phyloP scores from a whole-genome alignment of 2,888 invertebrate genomes.

The Hypselothyrea guttata region DNA sequence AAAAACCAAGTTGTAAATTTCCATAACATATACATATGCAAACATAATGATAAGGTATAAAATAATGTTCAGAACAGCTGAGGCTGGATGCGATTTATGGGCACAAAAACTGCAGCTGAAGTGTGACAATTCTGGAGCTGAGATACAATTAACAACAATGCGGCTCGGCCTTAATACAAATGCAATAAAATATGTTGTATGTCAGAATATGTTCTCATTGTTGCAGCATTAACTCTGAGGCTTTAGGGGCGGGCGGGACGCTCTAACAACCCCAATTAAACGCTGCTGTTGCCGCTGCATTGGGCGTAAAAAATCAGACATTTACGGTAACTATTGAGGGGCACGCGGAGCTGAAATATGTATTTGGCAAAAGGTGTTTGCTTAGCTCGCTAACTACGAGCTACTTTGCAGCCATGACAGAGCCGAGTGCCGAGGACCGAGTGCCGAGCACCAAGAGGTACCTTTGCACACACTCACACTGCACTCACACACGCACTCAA shows the following conservation, averaged over 20 bases:
- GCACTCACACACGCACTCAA: conserved; percentile 16
- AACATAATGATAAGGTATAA: too few relatives aligned
- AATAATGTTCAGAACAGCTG: too few relatives aligned
- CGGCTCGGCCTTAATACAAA: conserved; percentile 46
- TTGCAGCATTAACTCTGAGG: too few relatives aligned
- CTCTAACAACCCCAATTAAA: conserved; percentile 73
- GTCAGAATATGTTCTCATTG: conserved; percentile 27
- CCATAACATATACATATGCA: too few relatives aligned
- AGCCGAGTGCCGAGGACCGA: conserved; percentile 31
- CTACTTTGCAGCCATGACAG: conserved; percentile 48
- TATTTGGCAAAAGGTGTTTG: conserved; percentile 67
- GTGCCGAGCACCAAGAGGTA: conserved; percentile 39
- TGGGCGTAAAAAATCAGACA: conserved; percentile 55
- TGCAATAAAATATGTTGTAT: conserved; percentile 68
- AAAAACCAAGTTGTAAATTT: not conserved
- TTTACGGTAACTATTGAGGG: not conserved
- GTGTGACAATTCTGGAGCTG: conserved; percentile 64
- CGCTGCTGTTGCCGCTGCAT: conserved; percentile 43
- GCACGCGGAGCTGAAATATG: not conserved
- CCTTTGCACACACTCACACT: conserved; percentile 31
- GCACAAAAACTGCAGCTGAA: conserved; percentile 50
- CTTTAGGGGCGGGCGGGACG: conserved; percentile 45
- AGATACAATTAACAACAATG: conserved; percentile 63
- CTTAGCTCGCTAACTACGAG: conserved; percentile 43
- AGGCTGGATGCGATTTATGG: too few relatives aligned